Evolutionary conservation across 1,140 invertebrate species (phyloP).

Genomic region (Rhyacophila brunnea): DNA sequence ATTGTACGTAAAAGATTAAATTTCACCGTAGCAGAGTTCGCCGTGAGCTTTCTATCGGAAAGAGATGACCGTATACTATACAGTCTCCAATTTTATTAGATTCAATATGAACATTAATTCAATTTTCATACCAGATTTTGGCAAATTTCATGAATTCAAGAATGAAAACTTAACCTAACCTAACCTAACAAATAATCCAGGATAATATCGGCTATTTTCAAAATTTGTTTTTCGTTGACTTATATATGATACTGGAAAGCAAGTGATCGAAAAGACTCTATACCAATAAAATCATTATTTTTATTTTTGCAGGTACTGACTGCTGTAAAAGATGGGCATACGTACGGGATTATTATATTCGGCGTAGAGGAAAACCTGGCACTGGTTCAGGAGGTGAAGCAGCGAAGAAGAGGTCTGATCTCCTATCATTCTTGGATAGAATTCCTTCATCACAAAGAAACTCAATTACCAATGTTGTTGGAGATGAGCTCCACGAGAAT

Average conservation of each 20-base stretch:
- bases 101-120: too few relatives aligned
- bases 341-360: constrained; percentile 31
- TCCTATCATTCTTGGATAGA: constrained; percentile 27
- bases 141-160: too few relatives aligned
- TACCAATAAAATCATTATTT: constrained; percentile 12
- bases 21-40: too few relatives aligned
- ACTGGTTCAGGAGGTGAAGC: constrained; percentile 21
- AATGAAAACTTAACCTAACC: too few relatives aligned
- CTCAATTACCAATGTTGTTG: constrained; percentile 23
- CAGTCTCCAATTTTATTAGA: too few relatives aligned
- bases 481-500: constrained; percentile 1
- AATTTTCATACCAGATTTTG: too few relatives aligned
- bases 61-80: too few relatives aligned
- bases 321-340: constrained; percentile 30
- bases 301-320: constrained; percentile 23
- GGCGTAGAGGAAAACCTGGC: constrained; percentile 7
- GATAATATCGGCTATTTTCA: too few relatives aligned
- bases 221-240: too few relatives aligned
- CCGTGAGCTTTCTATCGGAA: too few relatives aligned
- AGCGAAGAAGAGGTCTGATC: constrained; percentile 22
- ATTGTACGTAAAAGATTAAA: too few relatives aligned
- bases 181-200: constrained; percentile 1
- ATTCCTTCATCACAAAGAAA: constrained; percentile 25
- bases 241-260: constrained; percentile 8
- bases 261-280: constrained; percentile 5